Base-by-base conservation (phyloP, 2,113 vertebrate species). In the Lepus europaeus region DNA sequence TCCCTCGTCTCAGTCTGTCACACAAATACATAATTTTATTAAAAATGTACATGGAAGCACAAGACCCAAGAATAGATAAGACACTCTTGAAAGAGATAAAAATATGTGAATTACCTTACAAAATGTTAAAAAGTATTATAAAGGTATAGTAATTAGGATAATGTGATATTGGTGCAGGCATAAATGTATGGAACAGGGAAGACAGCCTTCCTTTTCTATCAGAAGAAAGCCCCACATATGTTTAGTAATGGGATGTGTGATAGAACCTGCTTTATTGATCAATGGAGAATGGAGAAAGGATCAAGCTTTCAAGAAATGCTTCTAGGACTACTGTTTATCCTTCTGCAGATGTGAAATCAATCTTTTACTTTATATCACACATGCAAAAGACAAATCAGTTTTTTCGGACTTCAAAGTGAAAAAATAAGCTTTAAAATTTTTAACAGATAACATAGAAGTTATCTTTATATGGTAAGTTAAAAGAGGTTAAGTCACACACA, bases 201-300 rank as follows among this genome's bases (percentile, higher is more conserved):
- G 27, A 64, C 6, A 39, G 2, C 3, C 25, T 29, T 93, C 3
- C 22, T 39, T 0, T 31, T 1, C 13, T 1, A 11, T 4, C 1
- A 23, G 45, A 64, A 76, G 33, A 88, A 79, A 96, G 0, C 0
- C 19, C 29, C 56, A 51, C 17, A 9, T 5, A 29, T 45, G 45
- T 81, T 64, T 79, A 27, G 3, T 78, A 88, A 82, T 45, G 53
- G 64, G 8, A 68, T 63, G 68, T 73, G 29, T 51, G 13, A 49
- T 20, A 56, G 6, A 87, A 51, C 22, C 51, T 19, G 2, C 20
- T 22, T 63, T 31, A 23, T 1, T 49, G 6, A 2, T 81, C 4
- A 94, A 9, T 84, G 6, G 20, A 66, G 11, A 94, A 9, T 84
- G 6, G 20, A 66, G 11, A 73, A 74, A 51, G 7, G 17, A 33